Evolutionary conservation across 2,113 vertebrate genomes (phyloP).

Genomic region (Actenoides hombroni): DNA sequence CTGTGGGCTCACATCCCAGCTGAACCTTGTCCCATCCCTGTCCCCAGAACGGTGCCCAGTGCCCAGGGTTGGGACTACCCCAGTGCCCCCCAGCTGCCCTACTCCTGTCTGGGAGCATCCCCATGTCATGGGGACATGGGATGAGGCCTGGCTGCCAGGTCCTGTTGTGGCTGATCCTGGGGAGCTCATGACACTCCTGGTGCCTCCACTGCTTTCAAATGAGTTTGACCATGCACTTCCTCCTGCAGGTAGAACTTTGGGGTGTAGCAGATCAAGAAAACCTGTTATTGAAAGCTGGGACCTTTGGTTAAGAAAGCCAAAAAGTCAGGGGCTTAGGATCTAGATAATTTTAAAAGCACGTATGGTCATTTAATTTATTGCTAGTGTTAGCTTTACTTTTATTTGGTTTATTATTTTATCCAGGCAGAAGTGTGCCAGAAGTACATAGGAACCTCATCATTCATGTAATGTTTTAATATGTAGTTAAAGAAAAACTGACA

Average conservation of each 20-base stretch:
- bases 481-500: not conserved
- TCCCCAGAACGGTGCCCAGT: too few relatives aligned
- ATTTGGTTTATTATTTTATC: not conserved
- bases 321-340: not conserved
- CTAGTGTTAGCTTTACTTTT: not conserved
- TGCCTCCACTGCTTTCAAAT: not conserved
- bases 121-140: too few relatives aligned
- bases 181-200: fast-evolving
- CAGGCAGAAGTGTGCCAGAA: not conserved
- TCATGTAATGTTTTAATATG: not conserved
- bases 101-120: not conserved
- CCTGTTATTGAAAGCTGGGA: not conserved
- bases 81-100: fast-evolving
- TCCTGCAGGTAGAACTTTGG: not conserved
- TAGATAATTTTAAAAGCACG: not conserved
- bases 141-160: not conserved
- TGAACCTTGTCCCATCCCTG: fast-evolving
- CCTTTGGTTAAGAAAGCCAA: not conserved
- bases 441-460: not conserved
- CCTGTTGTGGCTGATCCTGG: fast-evolving
- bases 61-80: not conserved
- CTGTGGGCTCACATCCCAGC: fast-evolving
- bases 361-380: not conserved
- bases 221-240: not conserved
- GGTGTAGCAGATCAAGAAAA: not conserved